These are phyloP conservation scores for Catalaphyllia jardinei DNA, from an alignment of 64 coral and sea anemone genomes.

Conservation along the genomic window DNA sequence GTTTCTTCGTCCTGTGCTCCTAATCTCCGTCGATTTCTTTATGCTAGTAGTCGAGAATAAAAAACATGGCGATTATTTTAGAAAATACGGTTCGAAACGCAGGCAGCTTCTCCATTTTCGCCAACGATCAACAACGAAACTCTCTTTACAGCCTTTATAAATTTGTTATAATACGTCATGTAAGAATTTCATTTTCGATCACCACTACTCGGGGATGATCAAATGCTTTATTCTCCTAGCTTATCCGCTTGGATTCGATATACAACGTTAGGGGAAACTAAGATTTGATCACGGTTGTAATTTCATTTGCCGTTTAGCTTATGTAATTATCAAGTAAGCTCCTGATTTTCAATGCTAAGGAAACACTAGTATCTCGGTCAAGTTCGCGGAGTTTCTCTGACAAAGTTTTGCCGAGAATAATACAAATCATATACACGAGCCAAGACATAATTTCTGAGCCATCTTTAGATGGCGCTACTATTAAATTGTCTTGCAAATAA, in stretches of 20 bases:
- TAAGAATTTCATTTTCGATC: not conserved
- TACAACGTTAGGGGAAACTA: not conserved
- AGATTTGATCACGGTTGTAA: not conserved
- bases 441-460: slow-evolving; percentile 7
- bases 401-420: not conserved
- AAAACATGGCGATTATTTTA: not conserved
- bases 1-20: too few relatives aligned
- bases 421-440: slow-evolving; percentile 29
- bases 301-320: not conserved
- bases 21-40: too few relatives aligned
- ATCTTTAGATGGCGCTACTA: slow-evolving; percentile 5
- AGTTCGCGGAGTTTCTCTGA: not conserved
- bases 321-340: not conserved
- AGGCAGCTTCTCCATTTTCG: not conserved
- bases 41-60: too few relatives aligned
- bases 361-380: not conserved
- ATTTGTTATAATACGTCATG: not conserved
- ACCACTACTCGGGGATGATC: not conserved
- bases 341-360: not conserved
- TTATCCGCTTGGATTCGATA: not conserved
- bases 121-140: too few relatives aligned
- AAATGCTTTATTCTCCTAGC: not conserved
- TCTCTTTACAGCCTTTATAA: too few relatives aligned
- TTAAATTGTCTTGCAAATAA: slow-evolving; percentile 40
- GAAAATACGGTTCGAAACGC: not conserved